Evolutionary conservation across 2,113 vertebrate species (phyloP).

Genomic region (Lepidothrix coronata): DNA sequence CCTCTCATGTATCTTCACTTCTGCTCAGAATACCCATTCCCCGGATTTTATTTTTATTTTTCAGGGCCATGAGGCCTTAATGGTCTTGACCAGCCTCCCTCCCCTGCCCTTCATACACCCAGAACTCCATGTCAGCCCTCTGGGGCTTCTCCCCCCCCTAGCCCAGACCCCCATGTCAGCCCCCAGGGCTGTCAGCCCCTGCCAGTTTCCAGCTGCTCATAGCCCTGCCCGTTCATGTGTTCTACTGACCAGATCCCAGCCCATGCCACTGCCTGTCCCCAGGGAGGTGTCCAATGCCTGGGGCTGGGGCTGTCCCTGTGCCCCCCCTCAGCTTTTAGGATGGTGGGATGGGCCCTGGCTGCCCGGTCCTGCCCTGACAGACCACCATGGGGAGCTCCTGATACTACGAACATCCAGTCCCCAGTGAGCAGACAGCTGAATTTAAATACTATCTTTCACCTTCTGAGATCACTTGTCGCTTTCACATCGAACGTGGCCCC

Average conservation of each 20-base stretch:
- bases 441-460: background rate
- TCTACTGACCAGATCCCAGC: accelerated
- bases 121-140: background rate
- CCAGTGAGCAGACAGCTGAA: background rate
- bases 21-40: background rate
- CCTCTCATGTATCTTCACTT: background rate
- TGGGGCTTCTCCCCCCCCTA: accelerated
- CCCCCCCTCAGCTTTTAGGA: background rate
- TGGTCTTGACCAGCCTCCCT: background rate
- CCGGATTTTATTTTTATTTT: background rate
- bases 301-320: background rate
- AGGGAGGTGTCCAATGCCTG: accelerated
- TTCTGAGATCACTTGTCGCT: background rate
- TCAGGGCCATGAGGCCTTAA: background rate
- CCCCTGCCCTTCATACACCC: background rate
- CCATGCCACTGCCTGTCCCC: background rate
- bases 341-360: background rate
- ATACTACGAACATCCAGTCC: accelerated
- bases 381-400: accelerated
- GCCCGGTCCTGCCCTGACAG: background rate
- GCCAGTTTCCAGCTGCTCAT: background rate
- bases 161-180: background rate
- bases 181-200: background rate
- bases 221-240: background rate
- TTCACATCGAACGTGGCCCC: background rate